Evolutionary conservation across 2,797 vertebrate species (phyloP), one percentile per base, ranked within the genome.

Genomic region (Numenius phaeopus): DNA sequence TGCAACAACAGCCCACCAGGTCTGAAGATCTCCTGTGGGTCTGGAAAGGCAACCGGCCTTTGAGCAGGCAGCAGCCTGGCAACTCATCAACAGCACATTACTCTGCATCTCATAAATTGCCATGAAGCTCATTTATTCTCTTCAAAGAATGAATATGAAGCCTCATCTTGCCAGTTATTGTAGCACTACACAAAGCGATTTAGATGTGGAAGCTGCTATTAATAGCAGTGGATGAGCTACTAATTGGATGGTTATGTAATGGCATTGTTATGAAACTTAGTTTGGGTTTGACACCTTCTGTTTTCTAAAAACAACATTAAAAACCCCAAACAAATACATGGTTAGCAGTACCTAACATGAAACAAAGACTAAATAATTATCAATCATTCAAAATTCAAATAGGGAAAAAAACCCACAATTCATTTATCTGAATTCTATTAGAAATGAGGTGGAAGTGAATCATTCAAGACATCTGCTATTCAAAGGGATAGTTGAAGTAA

Each of bases 221-320:
- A 95, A 97, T 97, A 96, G 81, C 92, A 62, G 80, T 44, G 72
- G 95, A 97, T 59, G 44, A 90, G 90, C 94, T 78, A 47, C 90
- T 98, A 97, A 98, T 97, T 93, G 96, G 90, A 83, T 80, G 70
- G 94, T 97, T 97, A 97, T 85, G 85, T 96, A 97, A 94, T 88
- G 87, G 77, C 83, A 87, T 95, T 94, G 77, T 94, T 92, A 94
- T 59, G 82, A 97, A 97, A 97, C 82, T 86, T 78, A 58, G 93
- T 97, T 94, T 95, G 92, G 71, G 93, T 95, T 97, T 97, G 90
- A 95, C 96, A 93, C 95, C 95, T 97, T 86, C 91, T 96, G 83
- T 96, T 97, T 96, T 80, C 95, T 89, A 92, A 93, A 93, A 96
- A 75, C 79, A 93, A 47, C 58, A 49, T 62, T 40, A 75, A 92